Base-by-base conservation (phyloP, 2,113 vertebrate species). In the Aleadryas rufinucha region DNA sequence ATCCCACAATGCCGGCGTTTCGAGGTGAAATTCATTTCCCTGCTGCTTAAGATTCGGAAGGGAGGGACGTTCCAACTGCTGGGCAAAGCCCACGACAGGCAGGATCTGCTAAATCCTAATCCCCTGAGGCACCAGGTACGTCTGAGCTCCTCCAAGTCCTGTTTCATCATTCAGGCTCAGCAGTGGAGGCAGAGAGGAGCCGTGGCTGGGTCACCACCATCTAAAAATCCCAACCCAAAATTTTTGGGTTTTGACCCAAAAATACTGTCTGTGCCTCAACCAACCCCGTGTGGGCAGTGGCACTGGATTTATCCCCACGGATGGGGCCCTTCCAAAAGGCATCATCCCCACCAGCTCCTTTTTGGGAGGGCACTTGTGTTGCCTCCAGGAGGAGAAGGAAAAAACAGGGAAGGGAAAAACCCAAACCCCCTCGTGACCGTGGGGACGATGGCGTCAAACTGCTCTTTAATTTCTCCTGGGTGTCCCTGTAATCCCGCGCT, bases 401-500 rank as follows among this genome's bases (percentile, higher is more conserved):
- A 26, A 33, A 53, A 23, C 0, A 0, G 2, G 35, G 13, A 35
- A 50, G 61, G 37, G 7, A 30, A 41, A 59, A 37, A 2, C 42
- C 50, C 42, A 33, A 59, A 23, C 15, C 5, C 70, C 24, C 53
- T 71, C 0, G 0, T 60, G 63, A 69, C 41, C 0, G 0, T 3
- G 5, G 10, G n/a, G 42, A 69, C 0, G 44, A 82, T 82, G 78
- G 63, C 37, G 0, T 84, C 89, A 77, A 74, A 13, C 71, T 23
- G 54, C 64, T 92, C 89, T 89, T 92, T 95, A 93, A 95, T 97
- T 96, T 95, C 37, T 63, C 80, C 89, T 50, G 83, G 80, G 91
- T 89, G 80, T 35, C 71, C 64, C 91, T 2, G 5, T 95, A 96
- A 95, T 95, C 95, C 89, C 7, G 3, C 4, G 7, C 93, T 84